Percentiles rank a stretch among this genome's conserved stretches.
These are phyloP conservation scores for Zonotrichia leucophrys DNA, from an alignment of 2,113 vertebrate genomes.

Conservation along the genomic window DNA sequence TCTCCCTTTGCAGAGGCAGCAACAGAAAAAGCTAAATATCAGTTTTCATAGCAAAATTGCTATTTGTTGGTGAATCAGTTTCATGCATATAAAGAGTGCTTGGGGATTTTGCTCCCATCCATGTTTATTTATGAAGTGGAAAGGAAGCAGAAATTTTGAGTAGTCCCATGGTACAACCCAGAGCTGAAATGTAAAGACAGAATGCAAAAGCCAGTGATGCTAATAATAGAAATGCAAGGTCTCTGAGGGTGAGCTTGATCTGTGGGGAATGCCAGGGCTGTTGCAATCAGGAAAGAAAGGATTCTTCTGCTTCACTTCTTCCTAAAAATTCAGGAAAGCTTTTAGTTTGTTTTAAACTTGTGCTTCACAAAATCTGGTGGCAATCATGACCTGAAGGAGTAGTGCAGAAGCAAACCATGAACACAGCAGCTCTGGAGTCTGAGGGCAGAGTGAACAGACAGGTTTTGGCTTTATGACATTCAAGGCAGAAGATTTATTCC, in stretches of 20 bases:
- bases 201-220: not conserved
- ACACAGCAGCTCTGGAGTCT: not conserved
- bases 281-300: not conserved
- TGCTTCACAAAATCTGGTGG: not conserved
- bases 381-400: not conserved
- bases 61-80: conserved; percentile 20
- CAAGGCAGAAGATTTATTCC: not conserved
- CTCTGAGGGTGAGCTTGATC: not conserved
- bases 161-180: not conserved
- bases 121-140: conserved; percentile 49
- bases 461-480: not conserved
- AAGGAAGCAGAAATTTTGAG: conserved; percentile 21
- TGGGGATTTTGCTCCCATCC: not conserved
- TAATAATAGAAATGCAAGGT: conserved; percentile 20
- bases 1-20: not conserved
- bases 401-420: not conserved
- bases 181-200: conserved; percentile 5
- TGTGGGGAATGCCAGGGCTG: not conserved
- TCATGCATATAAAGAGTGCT: not conserved
- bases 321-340: not conserved
- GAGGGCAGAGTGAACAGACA: not conserved
- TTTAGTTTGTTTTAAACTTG: not conserved
- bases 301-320: not conserved
- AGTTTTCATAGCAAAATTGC: conserved; percentile 3
- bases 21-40: not conserved